Conservation (phyloP, 1,140 invertebrate genomes). For the Hetaerina americana region DNA sequence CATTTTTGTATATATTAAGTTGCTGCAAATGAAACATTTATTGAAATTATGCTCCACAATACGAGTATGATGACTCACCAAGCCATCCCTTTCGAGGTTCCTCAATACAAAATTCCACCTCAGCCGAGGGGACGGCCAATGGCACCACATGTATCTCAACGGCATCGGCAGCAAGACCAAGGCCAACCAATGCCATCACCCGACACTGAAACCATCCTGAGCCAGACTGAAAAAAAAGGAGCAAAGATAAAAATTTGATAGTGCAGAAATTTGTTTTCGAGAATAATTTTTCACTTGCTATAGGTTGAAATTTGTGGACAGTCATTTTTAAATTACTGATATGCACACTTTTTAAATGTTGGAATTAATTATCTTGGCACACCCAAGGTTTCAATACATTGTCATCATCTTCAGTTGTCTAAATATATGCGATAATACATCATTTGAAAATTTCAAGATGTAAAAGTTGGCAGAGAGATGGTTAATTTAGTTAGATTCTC, state of each 20-base stretch:
- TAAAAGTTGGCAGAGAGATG: neutral
- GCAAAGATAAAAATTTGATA: neutral
- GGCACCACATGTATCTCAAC: conserved; percentile 60
- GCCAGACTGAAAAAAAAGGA: conserved; percentile 38
- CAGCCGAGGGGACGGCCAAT: conserved; percentile 62
- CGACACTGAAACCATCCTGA: conserved; percentile 56
- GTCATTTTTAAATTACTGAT: too few relatives aligned
- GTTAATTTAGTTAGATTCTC: too few relatives aligned
- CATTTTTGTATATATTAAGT: too few relatives aligned
- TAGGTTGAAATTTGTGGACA: too few relatives aligned
- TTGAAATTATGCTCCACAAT: too few relatives aligned
- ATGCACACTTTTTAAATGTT: too few relatives aligned
- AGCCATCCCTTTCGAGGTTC: conserved; percentile 64
- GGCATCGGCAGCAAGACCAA: conserved; percentile 60
- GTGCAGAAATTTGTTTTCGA: too few relatives aligned
- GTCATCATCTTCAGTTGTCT: too few relatives aligned
- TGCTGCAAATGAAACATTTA: too few relatives aligned
- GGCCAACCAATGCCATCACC: conserved; percentile 46
- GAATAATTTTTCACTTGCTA: too few relatives aligned
- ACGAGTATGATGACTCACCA: conserved; percentile 37
- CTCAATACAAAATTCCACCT: conserved; percentile 60
- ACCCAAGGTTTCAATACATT: too few relatives aligned
- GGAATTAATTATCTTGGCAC: too few relatives aligned
- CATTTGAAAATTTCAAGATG: neutral
- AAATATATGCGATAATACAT: neutral